Evolutionary conservation across 2,888 invertebrate genomes (phyloP), one percentile per base, ranked within the genome.

Genomic region (Alviniconcha strummeri): DNA sequence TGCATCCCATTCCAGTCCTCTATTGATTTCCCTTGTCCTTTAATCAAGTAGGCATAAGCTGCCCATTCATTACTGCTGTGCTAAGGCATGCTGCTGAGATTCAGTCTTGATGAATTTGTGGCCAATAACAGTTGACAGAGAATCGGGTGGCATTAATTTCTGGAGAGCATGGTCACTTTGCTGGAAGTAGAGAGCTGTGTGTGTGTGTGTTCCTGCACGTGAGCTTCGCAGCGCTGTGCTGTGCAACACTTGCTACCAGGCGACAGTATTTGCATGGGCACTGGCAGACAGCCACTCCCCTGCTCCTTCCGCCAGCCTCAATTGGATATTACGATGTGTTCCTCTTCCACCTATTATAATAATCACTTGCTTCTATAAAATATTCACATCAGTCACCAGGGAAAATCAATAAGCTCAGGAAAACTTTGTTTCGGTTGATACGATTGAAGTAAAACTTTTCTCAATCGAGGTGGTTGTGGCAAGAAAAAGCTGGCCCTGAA

Each of bases 341-440:
- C 82, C 76, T 85, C 71, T 57, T 79, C 83, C 64, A 54, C 72
- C 81, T 78, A 86, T 86, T 86, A 87, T 87, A 81, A 87, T 87
- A 85, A 82, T 84, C 81, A 81, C 85, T 81, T 76, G 83, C 81
- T 84, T 85, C 85, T 85, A 87, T 86, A 85, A 84, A 87, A 86
- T 87, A 87, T 86, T 87, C 85, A 86, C 86, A 84, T 82, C 76
- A 71, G 74, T 79, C 55, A 76, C 78, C 71, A 54, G 57, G 75
- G 83, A 67, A 81, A 85, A 83, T 85, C 81, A 85, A 83, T 85
- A 83, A 82, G 78, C 81, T 64, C 78, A n/a, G 52, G 80, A 80
- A 76, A 76, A 81, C 78, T 83, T 85, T 82, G 80, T 80, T 76
- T 71, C 15, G 76, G 75, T 56, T 55, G 76, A 55, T 82, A 69